Evolutionary conservation across 1,140 invertebrate species (phyloP).

Genomic region (Drosophila lowei): DNA sequence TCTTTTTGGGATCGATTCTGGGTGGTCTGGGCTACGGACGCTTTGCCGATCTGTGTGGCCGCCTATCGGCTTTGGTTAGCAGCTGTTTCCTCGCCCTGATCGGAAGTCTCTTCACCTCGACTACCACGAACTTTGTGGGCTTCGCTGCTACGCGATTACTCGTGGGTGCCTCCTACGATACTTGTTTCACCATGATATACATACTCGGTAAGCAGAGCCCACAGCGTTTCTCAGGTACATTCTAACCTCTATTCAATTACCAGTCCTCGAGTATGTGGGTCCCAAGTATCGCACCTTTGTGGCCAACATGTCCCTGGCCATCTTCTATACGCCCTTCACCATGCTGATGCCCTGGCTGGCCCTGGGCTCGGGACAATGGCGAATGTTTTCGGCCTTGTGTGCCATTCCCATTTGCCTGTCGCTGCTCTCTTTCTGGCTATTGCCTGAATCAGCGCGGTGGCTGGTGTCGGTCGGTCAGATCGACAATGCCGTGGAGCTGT

Average conservation of each 20-base stretch:
- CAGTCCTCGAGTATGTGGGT: constrained; percentile 93
- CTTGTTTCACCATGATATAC: constrained; percentile 96
- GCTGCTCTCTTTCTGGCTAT: constrained; percentile 87
- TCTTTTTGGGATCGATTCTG: constrained; percentile 92
- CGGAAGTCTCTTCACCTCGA: constrained; percentile 89
- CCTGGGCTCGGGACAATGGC: constrained; percentile 88
- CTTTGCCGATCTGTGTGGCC: constrained; percentile 91
- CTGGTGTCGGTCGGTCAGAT: constrained; percentile 91
- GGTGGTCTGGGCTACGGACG: constrained; percentile 92
- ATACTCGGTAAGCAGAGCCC: constrained; percentile 88
- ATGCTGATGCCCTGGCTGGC: constrained; percentile 92
- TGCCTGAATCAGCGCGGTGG: constrained; percentile 92
- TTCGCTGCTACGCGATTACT: constrained; percentile 90
- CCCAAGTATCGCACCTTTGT: constrained; percentile 93
- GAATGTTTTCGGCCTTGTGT: constrained; percentile 87
- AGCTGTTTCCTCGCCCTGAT: constrained; percentile 89
- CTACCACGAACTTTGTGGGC: constrained; percentile 86
- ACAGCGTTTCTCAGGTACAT: not conserved
- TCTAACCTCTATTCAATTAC: constrained; percentile 37
- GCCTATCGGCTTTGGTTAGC: constrained; percentile 90
- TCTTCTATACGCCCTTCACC: constrained; percentile 92
- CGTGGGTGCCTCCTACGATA: constrained; percentile 92
- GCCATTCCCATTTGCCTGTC: constrained; percentile 88
- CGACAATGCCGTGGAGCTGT: constrained; percentile 89
- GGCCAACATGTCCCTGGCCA: constrained; percentile 92